These are phyloP conservation scores for Torymus tubicola DNA, from an alignment of 2,888 invertebrate genomes.

Conservation along the genomic window DNA sequence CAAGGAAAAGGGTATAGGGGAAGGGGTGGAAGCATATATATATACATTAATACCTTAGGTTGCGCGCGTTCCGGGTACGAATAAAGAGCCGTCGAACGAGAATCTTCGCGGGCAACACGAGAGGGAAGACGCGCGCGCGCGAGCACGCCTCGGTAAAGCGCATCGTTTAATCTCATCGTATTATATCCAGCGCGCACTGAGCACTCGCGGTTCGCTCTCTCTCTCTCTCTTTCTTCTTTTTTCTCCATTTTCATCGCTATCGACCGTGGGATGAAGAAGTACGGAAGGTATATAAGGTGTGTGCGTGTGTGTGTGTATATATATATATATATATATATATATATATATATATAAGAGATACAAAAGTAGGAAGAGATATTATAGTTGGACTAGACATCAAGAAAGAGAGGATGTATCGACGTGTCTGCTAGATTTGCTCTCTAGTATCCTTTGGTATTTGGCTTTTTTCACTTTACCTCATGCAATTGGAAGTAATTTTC, in stretches of 20 bases:
- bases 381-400: no score
- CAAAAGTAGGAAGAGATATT: no score
- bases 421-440: no score
- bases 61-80: neutral
- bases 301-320: neutral
- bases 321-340: no score
- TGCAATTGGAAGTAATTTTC: no score
- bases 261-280: neutral
- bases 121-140: neutral
- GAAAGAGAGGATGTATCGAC: no score
- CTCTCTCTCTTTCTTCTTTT: neutral
- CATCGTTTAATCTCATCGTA: constrained; percentile 18
- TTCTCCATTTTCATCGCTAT: constrained; percentile 1
- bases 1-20: no score
- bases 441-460: no score
- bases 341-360: no score
- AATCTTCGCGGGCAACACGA: neutral
- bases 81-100: neutral
- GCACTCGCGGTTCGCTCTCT: no score
- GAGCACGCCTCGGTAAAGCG: constrained; percentile 3
- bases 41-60: neutral
- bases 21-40: neutral
- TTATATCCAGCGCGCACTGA: neutral
- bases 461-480: no score
- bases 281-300: neutral